These are phyloP conservation scores for Raja brachyura DNA, from an alignment of 2,113 vertebrate genomes.

Conservation along the genomic window DNA sequence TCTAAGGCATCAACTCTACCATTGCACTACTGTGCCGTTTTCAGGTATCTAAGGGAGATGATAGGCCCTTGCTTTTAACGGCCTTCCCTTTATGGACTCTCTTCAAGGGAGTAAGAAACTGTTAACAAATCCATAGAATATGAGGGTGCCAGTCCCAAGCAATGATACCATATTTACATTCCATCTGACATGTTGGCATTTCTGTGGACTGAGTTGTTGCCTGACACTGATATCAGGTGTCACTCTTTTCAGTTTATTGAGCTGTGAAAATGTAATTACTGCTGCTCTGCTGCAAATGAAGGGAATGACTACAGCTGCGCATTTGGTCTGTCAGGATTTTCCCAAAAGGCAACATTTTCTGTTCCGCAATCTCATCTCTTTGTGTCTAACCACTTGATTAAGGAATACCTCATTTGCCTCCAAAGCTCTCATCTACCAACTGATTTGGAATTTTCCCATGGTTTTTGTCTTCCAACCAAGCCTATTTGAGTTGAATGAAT, in stretches of 20 bases:
- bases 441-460: not conserved
- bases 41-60: not conserved
- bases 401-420: not conserved
- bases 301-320: not conserved
- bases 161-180: not conserved
- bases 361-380: not conserved
- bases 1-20: too few relatives aligned
- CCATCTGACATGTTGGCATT: not conserved
- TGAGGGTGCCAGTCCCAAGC: not conserved
- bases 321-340: not conserved
- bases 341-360: not conserved
- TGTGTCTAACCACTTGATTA: not conserved
- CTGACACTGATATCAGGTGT: constrained; percentile 4
- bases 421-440: not conserved
- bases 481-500: too few relatives aligned
- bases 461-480: too few relatives aligned
- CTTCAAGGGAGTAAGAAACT: not conserved
- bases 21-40: too few relatives aligned
- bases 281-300: not conserved
- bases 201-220: constrained; percentile 4
- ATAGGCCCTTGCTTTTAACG: too few relatives aligned
- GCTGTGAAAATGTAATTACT: constrained; percentile 33
- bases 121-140: not conserved
- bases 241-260: constrained; percentile 13
- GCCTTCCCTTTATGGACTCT: not conserved